Conservation (phyloP, 2,113 vertebrate species). For the Rhynchopsitta pachyrhyncha region DNA sequence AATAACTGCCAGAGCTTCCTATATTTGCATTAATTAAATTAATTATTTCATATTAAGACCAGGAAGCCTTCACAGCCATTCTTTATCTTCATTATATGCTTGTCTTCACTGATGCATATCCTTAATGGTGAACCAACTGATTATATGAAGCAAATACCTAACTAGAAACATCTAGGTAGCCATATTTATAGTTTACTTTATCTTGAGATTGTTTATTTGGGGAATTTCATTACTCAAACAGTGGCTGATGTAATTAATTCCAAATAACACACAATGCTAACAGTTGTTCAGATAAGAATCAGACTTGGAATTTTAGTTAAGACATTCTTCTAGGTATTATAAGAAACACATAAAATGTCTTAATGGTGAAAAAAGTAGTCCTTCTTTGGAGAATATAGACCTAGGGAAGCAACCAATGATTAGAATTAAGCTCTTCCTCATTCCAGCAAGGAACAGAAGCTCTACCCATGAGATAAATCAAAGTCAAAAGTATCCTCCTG, state of each 20-base stretch:
- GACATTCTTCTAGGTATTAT: not conserved
- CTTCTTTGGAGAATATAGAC: not conserved
- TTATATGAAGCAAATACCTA: conserved; percentile 5
- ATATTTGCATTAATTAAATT: conserved; percentile 34
- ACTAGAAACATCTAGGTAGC: not conserved
- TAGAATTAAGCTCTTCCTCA: not conserved
- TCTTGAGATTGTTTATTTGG: not conserved
- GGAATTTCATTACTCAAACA: not conserved
- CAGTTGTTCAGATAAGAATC: not conserved
- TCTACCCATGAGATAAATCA: not conserved
- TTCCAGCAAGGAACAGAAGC: not conserved
- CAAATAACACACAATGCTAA: not conserved
- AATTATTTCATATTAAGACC: conserved; percentile 34
- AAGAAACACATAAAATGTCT: not conserved
- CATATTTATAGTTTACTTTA: not conserved
- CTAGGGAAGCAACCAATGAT: not conserved
- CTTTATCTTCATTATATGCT: conserved; percentile 40
- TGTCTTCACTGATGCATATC: conserved; percentile 15
- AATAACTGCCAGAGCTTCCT: conserved; percentile 43
- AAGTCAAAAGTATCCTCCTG: not conserved
- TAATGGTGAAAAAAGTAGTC: not conserved
- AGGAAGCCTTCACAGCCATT: conserved; percentile 1
- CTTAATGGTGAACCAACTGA: conserved; percentile 1
- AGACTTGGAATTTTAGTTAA: not conserved
- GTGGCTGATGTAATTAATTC: not conserved